Base-by-base conservation (phyloP, 2,797 vertebrate species). In the Oreochromis grahami region DNA sequence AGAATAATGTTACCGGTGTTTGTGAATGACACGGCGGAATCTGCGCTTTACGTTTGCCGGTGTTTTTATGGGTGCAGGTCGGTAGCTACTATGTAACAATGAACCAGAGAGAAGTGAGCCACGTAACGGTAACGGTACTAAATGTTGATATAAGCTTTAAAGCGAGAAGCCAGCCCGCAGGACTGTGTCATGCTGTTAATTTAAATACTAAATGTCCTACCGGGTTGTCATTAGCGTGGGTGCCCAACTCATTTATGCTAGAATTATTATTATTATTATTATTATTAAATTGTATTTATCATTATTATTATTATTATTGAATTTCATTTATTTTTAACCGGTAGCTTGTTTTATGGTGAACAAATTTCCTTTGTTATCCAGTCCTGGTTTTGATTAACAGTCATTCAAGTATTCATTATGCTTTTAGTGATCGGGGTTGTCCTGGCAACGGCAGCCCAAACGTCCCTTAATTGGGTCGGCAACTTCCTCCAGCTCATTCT, bases 1-100 rank as follows among this genome's bases (percentile, higher is more conserved):
- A 82, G 78, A 86, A 86, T 56, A 81, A 80, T 56, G 79, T 81
- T 34, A 78, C 90, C 88, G 88, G 87, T 86, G 87, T 79, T 63
- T 84, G 74, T 55, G 72, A 87, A 76, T 36, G 82, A 83, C 86
- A 84, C 79, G 70, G 51, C 19, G 45, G 51, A 74, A 52, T 79
- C 81, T 13, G 70, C 65, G 45, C 78, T 41, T 15, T 45, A 19
- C 56, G 3, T 19, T 53, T 77, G n/a, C 26, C 2, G 2, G 12
- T 38, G 58, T 83, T 81, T 58, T 8, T 43, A 45, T 52, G 13
- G 34, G 45, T 53, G 36, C 8, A 5, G 24, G 68, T 24, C 5
- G 34, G 12, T 4, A 53, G 41, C 43, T 72, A 4, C 3, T 32
- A 3, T 5, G 29, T 21, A 7, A 78, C 38, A 24, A 17, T 19